Evolutionary conservation across 2,797 vertebrate species (phyloP).

Genomic region (Microhierax caerulescens): DNA sequence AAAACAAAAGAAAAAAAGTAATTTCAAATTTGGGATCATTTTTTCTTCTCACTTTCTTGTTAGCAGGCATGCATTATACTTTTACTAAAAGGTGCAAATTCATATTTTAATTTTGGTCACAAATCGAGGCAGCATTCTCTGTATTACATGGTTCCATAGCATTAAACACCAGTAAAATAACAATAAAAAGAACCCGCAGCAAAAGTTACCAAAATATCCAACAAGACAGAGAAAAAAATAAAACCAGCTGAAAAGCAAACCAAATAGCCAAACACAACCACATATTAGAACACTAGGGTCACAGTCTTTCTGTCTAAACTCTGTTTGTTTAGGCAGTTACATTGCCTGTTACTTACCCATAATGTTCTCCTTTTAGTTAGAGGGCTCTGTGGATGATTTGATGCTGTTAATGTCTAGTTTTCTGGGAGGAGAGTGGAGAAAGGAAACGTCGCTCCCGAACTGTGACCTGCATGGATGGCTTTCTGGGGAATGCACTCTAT

Average conservation of each 20-base stretch:
- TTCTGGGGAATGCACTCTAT: slow-evolving; percentile 43
- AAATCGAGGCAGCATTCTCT: neutral
- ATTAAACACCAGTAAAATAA: neutral
- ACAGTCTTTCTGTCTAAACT: neutral
- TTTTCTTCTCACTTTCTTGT: neutral
- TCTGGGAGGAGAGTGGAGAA: slow-evolving; percentile 23
- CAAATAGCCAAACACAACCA: neutral
- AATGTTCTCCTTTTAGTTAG: slow-evolving; percentile 48
- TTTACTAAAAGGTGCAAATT: neutral
- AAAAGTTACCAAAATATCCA: neutral
- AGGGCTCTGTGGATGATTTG: slow-evolving; percentile 29
- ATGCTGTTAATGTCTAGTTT: slow-evolving; percentile 38
- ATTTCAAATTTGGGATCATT: neutral
- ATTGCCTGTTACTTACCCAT: slow-evolving; percentile 29
- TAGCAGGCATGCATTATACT: neutral
- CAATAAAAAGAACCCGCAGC: neutral
- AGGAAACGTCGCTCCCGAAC: slow-evolving; percentile 24
- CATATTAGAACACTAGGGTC: neutral
- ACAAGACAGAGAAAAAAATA: neutral
- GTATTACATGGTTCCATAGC: neutral
- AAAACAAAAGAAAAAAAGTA: neutral
- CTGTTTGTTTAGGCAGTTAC: slow-evolving; percentile 55
- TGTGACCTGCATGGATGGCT: slow-evolving; percentile 12
- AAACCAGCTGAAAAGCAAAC: neutral
- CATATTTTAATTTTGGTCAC: neutral